Evolutionary conservation across 2,888 invertebrate genomes (phyloP).

Genomic region (Listrodromus nycthemerus): DNA sequence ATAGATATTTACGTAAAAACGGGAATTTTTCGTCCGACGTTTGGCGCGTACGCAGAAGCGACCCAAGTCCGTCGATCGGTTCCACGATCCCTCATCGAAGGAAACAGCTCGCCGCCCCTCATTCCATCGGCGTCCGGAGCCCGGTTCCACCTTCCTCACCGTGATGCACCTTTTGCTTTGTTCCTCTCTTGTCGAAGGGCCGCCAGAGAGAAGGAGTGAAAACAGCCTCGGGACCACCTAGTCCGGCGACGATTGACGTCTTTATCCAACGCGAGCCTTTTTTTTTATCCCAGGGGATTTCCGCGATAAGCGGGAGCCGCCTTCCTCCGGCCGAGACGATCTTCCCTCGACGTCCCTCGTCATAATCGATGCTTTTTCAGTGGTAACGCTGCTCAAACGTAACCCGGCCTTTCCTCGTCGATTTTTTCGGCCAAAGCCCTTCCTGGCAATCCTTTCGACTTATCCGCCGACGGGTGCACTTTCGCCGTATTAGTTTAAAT

Average conservation of each 20-base stretch:
- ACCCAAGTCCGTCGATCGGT: slow-evolving; percentile 52
- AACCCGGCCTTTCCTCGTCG: slow-evolving; percentile 22
- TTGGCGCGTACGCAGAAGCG: slow-evolving; percentile 58
- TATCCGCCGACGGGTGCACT: slow-evolving; percentile 48
- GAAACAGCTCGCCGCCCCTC: slow-evolving; percentile 38
- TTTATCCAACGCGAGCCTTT: slow-evolving; percentile 64
- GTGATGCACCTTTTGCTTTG: slow-evolving; percentile 55
- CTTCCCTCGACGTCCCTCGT: slow-evolving; percentile 10
- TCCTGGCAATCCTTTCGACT: slow-evolving; percentile 18
- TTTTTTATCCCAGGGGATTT: slow-evolving; percentile 60
- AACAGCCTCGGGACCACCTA: slow-evolving; percentile 64
- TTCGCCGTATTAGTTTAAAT: slow-evolving; percentile 62
- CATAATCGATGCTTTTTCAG: slow-evolving; percentile 30
- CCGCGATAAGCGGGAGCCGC: slow-evolving; percentile 48
- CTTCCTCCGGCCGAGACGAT: neutral
- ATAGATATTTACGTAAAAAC: neutral
- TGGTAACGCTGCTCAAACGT: neutral
- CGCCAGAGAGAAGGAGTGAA: slow-evolving; percentile 20
- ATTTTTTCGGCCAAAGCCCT: neutral
- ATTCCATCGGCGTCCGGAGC: slow-evolving; percentile 34
- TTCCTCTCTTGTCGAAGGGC: neutral
- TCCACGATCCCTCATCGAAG: slow-evolving; percentile 35
- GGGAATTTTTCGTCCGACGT: neutral
- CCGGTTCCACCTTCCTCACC: slow-evolving; percentile 53
- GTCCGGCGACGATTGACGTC: slow-evolving; percentile 68